A percentile compares a stretch with the other conserved stretches of the same genome.
Conservation (phyloP, 2,888 invertebrate genomes). For the Oligia strigilis region DNA sequence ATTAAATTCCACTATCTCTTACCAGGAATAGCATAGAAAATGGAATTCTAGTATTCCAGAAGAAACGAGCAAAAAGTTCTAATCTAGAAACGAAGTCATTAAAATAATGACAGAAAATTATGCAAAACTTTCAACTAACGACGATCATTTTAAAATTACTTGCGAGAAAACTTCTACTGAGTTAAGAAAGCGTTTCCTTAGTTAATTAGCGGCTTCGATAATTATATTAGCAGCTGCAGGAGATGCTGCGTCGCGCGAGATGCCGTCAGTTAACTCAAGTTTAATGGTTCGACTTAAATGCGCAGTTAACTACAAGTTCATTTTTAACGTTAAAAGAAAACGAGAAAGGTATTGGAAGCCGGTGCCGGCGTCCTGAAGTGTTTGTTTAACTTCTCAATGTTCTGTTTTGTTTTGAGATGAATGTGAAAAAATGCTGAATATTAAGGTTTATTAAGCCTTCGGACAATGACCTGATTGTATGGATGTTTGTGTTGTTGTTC, state of each 20-base stretch:
- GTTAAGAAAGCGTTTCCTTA: constrained; percentile 51
- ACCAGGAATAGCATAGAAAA: not conserved
- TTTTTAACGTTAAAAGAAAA: constrained; percentile 30
- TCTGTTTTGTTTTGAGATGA: constrained; percentile 15
- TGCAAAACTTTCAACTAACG: constrained; percentile 33
- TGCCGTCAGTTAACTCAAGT: constrained; percentile 50
- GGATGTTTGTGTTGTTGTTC: constrained; percentile 9
- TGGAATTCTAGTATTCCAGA: not conserved
- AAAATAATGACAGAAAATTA: constrained; percentile 39
- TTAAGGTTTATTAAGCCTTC: constrained; percentile 1
- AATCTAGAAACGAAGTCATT: constrained; percentile 23
- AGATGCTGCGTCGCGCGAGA: constrained; percentile 43
- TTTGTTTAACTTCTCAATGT: constrained; percentile 13
- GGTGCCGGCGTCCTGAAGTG: not conserved
- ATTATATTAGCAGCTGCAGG: constrained; percentile 56
- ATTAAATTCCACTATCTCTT: not conserved
- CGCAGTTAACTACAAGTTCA: constrained; percentile 39
- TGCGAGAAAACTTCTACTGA: constrained; percentile 48
- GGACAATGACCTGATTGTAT: constrained; percentile 17
- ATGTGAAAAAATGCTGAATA: not conserved
- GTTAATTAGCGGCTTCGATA: constrained; percentile 63
- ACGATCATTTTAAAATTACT: constrained; percentile 48
- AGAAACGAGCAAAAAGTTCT: not conserved
- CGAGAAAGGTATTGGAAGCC: constrained; percentile 14
- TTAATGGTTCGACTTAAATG: constrained; percentile 54